phyloP scores from a whole-genome alignment of 2,888 invertebrate species.

The Drosophila robusta region DNA sequence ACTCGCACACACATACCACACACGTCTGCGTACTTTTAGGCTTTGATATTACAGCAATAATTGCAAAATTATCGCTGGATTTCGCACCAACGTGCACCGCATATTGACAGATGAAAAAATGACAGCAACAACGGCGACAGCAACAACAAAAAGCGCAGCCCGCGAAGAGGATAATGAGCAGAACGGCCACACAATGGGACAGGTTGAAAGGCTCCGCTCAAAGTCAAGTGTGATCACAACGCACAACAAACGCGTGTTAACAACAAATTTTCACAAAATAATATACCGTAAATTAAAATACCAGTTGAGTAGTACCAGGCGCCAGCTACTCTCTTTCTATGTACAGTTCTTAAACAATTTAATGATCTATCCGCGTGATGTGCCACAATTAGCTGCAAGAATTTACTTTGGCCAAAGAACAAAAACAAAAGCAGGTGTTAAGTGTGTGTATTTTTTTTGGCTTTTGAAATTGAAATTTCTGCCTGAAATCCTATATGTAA shows the following conservation, averaged over 20 bases:
- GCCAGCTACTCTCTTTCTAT: too few relatives aligned
- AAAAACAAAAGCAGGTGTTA: too few relatives aligned
- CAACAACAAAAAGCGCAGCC: slow-evolving; percentile 9
- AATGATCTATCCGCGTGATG: too few relatives aligned
- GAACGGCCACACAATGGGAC: background rate
- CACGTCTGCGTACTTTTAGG: slow-evolving; percentile 28
- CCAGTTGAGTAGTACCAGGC: too few relatives aligned
- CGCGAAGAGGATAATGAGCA: slow-evolving; percentile 5
- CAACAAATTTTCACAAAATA: background rate
- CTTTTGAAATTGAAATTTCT: too few relatives aligned
- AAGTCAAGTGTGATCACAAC: slow-evolving; percentile 13
- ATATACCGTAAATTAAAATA: too few relatives aligned
- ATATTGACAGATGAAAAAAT: slow-evolving; percentile 48
- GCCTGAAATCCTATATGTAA: background rate
- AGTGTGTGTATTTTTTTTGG: too few relatives aligned
- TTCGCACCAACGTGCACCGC: slow-evolving; percentile 66
- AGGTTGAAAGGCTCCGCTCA: background rate
- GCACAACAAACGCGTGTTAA: slow-evolving; percentile 19
- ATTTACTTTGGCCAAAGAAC: too few relatives aligned
- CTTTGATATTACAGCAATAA: slow-evolving; percentile 77
- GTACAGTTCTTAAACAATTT: too few relatives aligned
- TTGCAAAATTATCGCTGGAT: slow-evolving; percentile 78
- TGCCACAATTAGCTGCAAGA: too few relatives aligned
- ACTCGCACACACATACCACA: background rate
- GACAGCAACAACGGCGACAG: slow-evolving; percentile 12